Percentiles rank a stretch among this genome's conserved stretches.
phyloP scores from a whole-genome alignment of 2,888 invertebrate species.

The Hoplodrina ambigua region DNA sequence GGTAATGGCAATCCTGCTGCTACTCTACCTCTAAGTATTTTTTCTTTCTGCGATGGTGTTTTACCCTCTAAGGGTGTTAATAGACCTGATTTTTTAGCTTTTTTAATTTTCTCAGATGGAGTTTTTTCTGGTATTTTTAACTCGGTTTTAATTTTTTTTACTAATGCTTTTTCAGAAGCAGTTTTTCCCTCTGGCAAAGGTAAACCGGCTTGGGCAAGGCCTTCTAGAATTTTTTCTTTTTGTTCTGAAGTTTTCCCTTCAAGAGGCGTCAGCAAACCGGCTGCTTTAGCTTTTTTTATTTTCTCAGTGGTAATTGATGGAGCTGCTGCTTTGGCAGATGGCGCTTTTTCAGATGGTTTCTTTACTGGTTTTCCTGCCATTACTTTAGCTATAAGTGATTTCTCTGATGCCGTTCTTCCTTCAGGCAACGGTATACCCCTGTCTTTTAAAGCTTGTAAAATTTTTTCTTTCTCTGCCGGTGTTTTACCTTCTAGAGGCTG shows the following conservation, averaged over 20 bases:
- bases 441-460: conserved; percentile 22
- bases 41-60: conserved; percentile 67
- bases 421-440: conserved; percentile 5
- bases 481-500: conserved; percentile 41
- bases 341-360: conserved; percentile 28
- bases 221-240: conserved; percentile 51
- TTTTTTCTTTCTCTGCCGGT: conserved; percentile 33
- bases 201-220: conserved; percentile 37
- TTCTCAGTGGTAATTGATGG: conserved; percentile 38
- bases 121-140: conserved; percentile 57
- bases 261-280: conserved; percentile 51
- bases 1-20: conserved; percentile 61
- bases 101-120: conserved; percentile 31
- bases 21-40: conserved; percentile 65
- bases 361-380: background rate
- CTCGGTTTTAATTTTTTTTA: conserved; percentile 50
- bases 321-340: conserved; percentile 59
- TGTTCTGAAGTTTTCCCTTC: conserved; percentile 51
- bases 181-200: conserved; percentile 57
- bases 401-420: background rate
- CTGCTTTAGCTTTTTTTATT: conserved; percentile 43
- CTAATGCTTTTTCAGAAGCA: conserved; percentile 44
- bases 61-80: conserved; percentile 69
- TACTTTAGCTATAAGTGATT: background rate
- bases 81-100: conserved; percentile 46